Evolutionary conservation across 2,888 invertebrate genomes (phyloP), one percentile per base, ranked within the genome.

Genomic region (Oscheius myriophilus): DNA sequence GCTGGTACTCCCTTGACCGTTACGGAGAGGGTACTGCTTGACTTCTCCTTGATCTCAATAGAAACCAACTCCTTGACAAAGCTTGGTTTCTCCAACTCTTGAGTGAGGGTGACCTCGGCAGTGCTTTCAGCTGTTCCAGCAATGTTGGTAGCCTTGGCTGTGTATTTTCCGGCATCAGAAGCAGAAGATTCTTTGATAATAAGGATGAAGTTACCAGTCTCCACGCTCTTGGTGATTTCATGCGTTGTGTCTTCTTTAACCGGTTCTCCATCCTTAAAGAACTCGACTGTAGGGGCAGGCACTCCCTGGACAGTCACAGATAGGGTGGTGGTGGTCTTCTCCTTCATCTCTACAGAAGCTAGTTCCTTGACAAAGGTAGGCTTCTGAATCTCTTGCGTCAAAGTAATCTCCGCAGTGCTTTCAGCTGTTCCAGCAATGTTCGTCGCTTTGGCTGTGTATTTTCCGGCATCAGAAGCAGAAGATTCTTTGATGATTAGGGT

Each of bases 261-360:
- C 3, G 81, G 81, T 21, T 71, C 54, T 12, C 74, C 75, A 87
- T 97, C 96, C 88, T 94, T 94, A 87, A 92, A 94, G 94, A 95
- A 96, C 87, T 93, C 93, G 75, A 97, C 91, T 75, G 93, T 92
- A 92, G 71, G 92, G 82, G 92, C 92, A 52, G 93, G 97, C 52
- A 93, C 92, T 1, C 96, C 96, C 3, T 91, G 90, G 55, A 96
- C 92, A 66, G 92, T 89, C 14, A 95, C 95, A 4, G 70, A 67
- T 4, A 67, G 52, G 11, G 62, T 65, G n/a, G 67, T 51, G 16
- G 73, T 62, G 18, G 63, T 53, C 14, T 52, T 33, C 46, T 73
- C 73, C 57, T 76, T 76, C 51, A 79, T 69, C 54, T 77, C 72
- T 12, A 67, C 25, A 0, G 68, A 45, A 46, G 61, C 63, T 46